Conservation (phyloP, 2,888 invertebrate species). For the Ligdia adustata region DNA sequence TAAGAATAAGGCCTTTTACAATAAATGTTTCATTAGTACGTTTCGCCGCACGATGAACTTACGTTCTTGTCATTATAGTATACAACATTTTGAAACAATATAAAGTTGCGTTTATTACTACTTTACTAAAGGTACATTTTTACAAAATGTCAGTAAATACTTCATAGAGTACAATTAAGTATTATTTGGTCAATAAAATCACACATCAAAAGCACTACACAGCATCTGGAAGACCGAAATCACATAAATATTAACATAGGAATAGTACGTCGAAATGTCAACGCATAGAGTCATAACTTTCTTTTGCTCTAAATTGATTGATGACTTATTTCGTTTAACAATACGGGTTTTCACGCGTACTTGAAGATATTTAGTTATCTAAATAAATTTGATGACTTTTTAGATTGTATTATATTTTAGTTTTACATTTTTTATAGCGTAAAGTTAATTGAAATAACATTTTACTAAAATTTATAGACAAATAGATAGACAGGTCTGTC, state of each 20-base stretch:
- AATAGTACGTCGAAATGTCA: neutral
- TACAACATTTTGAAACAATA: neutral
- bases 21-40: neutral
- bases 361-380: no score
- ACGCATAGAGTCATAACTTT: neutral
- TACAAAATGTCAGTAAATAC: slow-evolving; percentile 54
- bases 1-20: no score
- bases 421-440: no score
- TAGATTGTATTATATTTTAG: no score
- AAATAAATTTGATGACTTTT: no score
- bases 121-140: slow-evolving; percentile 39
- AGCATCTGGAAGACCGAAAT: slow-evolving; percentile 45
- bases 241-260: slow-evolving; percentile 13
- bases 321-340: no score
- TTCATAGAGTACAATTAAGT: slow-evolving; percentile 35
- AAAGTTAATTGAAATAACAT: no score
- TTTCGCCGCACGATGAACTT: slow-evolving; percentile 1
- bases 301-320: no score
- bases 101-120: slow-evolving; percentile 38
- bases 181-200: slow-evolving; percentile 70
- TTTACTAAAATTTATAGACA: no score
- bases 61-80: no score
- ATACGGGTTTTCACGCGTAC: no score
- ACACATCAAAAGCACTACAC: slow-evolving; percentile 57
- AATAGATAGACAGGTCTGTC: no score